Evolutionary conservation across 2,888 invertebrate species (phyloP).

Genomic region (Oegoconia quadripuncta): DNA sequence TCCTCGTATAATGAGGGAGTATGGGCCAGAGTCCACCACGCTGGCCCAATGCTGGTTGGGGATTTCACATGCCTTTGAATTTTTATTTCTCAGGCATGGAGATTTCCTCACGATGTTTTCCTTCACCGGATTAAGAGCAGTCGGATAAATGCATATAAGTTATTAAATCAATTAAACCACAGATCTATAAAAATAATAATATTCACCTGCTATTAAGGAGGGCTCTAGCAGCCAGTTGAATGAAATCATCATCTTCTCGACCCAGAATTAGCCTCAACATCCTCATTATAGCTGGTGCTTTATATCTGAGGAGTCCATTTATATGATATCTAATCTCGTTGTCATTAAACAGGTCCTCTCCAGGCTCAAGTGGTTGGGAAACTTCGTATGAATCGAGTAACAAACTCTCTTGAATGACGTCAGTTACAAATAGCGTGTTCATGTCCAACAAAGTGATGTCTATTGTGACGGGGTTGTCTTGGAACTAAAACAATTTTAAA

Average conservation of each 20-base stretch:
- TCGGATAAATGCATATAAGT: too few species aligned
- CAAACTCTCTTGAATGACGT: constrained; percentile 62
- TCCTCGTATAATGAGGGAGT: too few species aligned
- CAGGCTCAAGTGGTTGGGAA: constrained; percentile 34
- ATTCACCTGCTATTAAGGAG: constrained; percentile 48
- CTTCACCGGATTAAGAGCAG: too few species aligned
- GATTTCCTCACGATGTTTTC: too few species aligned
- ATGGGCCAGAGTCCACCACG: too few species aligned
- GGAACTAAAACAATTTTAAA: constrained; percentile 40
- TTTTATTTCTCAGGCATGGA: too few species aligned
- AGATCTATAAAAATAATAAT: too few species aligned
- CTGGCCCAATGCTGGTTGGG: too few species aligned
- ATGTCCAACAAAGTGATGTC: constrained; percentile 47
- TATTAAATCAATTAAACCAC: too few species aligned
- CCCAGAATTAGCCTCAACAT: constrained; percentile 49
- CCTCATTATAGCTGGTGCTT: constrained; percentile 54
- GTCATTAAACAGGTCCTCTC: constrained; percentile 38
- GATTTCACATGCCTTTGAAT: too few species aligned
- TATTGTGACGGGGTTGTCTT: constrained; percentile 31
- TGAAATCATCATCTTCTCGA: constrained; percentile 37
- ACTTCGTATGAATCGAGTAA: constrained; percentile 42
- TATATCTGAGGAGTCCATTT: constrained; percentile 46
- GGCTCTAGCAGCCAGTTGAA: constrained; percentile 39
- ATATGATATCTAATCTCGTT: constrained; percentile 40
- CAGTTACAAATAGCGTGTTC: constrained; percentile 55